Evolutionary conservation across 2,797 vertebrate genomes (phyloP), one percentile per base, ranked within the genome.

Genomic region (Masticophis lateralis): DNA sequence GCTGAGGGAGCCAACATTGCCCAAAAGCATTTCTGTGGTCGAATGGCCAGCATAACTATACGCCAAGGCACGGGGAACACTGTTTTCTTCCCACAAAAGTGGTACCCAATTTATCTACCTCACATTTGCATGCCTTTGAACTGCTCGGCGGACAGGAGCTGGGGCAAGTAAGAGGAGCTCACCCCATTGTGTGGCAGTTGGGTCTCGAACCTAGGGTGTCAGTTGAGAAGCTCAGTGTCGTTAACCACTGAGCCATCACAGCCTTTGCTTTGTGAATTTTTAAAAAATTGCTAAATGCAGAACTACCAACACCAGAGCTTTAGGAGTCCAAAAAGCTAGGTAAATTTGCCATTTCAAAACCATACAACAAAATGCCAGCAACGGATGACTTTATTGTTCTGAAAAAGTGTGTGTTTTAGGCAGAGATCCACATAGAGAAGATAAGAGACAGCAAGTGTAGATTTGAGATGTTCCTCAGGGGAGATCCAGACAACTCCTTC

Each of bases 161-260:
- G 16, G n/a, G 3, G n/a, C n/a, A 74, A 74, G 27, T 28, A 63
- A 28, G 27, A 28, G 61, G 27, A 63, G n/a, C n/a, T 32, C 13
- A 69, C 13, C 5, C 2, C 13, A 16, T 32, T 0, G 5, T 32
- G n/a, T 2, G 0, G n/a, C n/a, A 69, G 0, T 32, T 3, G 14
- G 27, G 27, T 63, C 27, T 28, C 61, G 4, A 63, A 28, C 27
- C 11, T 63, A 3, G 14, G n/a, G 2, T 74, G 14, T 74, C n/a
- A 37, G 6, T 16, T 74, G 66, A 74, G 2, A 74, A 74, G 16
- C 14, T 32, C 66, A 37, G 16, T 74, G n/a, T 74, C 14, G 18
- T 74, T 74, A 74, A 74, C 16, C 66, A 32, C 66, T 32, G n/a
- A 69, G n/a, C 5, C n/a, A 69, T 32, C 5, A 2, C n/a, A 74